A percentile compares a stretch with the other conserved stretches of the same genome.
Conservation (phyloP, 1,140 invertebrate genomes). For the Trachelipus rathkii region DNA sequence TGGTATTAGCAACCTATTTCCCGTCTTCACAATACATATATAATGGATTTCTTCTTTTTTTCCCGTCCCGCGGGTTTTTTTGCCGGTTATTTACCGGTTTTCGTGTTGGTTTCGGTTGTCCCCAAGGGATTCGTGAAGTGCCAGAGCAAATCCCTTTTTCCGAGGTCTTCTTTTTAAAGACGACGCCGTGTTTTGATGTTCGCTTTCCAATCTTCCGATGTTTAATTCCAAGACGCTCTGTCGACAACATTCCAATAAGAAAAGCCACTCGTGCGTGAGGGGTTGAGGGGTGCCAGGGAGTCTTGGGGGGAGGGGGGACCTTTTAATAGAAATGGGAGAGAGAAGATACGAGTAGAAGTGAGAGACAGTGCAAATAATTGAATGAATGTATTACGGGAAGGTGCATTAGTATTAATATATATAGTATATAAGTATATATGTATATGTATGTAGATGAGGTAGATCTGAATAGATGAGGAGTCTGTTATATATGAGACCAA, state of each 20-base stretch:
- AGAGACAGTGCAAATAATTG: background rate
- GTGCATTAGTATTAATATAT: too few relatives aligned
- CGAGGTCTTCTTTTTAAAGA: background rate
- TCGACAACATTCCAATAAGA: slow-evolving; percentile 10
- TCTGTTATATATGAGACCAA: too few relatives aligned
- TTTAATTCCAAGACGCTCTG: background rate
- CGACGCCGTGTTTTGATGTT: background rate
- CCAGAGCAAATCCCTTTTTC: background rate
- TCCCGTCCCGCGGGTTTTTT: background rate
- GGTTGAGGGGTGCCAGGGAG: background rate
- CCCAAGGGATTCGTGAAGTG: background rate
- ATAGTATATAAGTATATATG: too few relatives aligned
- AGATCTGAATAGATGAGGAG: too few relatives aligned
- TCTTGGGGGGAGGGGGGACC: too few relatives aligned
- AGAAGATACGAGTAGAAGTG: background rate
- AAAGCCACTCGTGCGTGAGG: background rate
- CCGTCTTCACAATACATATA: too few relatives aligned
- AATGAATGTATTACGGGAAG: background rate
- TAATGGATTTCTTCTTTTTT: background rate
- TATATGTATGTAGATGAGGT: too few relatives aligned
- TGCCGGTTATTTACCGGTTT: slow-evolving; percentile 9
- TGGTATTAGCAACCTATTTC: too few relatives aligned
- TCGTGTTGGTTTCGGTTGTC: background rate
- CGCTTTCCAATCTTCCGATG: background rate
- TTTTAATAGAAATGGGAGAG: too few relatives aligned